phyloP scores from a whole-genome alignment of 2,888 invertebrate genomes.

The Platynereis dumerilii region DNA sequence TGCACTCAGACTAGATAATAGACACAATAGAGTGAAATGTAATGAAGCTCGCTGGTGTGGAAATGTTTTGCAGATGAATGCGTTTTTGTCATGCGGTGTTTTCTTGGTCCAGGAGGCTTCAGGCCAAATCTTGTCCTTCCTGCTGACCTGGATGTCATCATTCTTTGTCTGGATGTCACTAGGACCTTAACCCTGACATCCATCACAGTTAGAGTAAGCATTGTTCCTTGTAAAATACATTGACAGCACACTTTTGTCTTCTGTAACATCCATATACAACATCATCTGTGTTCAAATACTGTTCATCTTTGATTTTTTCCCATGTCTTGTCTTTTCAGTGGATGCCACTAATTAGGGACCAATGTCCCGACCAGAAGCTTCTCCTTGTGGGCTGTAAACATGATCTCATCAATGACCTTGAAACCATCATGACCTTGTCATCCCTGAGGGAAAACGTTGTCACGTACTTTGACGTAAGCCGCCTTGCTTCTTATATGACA shows the following conservation, averaged over 20 bases:
- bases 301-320: slow-evolving; percentile 32
- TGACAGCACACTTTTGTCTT: too few species aligned
- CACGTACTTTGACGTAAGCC: slow-evolving; percentile 14
- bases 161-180: slow-evolving; percentile 22
- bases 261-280: too few species aligned
- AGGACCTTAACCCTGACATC: slow-evolving; percentile 11
- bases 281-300: too few species aligned
- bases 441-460: slow-evolving; percentile 4
- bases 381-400: slow-evolving; percentile 74
- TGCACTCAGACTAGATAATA: too few species aligned
- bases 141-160: slow-evolving; percentile 21
- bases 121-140: slow-evolving; percentile 6
- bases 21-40: too few species aligned
- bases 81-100: too few species aligned
- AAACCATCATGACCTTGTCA: slow-evolving; percentile 69
- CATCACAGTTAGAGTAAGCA: slow-evolving; percentile 14
- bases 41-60: too few species aligned
- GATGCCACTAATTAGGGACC: slow-evolving; percentile 72
- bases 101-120: too few species aligned
- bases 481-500: too few species aligned
- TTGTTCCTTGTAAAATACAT: background rate
- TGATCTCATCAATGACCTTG: slow-evolving; percentile 71
- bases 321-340: slow-evolving; percentile 66
- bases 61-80: too few species aligned
- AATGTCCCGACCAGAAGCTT: slow-evolving; percentile 70